A percentile compares a stretch with the other conserved stretches of the same genome.
Conservation (phyloP, 1,140 invertebrate species). For the Wiebesia pumilae region DNA sequence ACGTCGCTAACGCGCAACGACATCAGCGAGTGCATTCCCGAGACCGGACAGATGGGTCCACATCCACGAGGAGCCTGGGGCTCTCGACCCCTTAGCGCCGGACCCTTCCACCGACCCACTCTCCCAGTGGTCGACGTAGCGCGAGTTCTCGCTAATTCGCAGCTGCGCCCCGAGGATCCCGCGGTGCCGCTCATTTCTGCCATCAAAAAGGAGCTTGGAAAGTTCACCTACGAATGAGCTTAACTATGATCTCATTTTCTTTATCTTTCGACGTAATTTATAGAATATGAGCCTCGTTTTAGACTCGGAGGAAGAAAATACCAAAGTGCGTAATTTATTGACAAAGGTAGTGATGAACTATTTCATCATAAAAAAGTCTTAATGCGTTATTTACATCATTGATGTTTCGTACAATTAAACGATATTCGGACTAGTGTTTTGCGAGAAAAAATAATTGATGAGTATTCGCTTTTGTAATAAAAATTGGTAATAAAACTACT, state of each 20-base stretch:
- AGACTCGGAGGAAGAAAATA: background rate
- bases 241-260: background rate
- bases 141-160: conserved; percentile 73
- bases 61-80: conserved; percentile 75
- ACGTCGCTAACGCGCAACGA: conserved; percentile 65
- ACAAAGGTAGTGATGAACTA: too few relatives aligned
- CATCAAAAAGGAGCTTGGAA: conserved; percentile 79
- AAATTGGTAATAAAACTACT: too few relatives aligned
- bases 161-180: conserved; percentile 76
- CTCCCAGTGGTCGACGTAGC: conserved; percentile 72
- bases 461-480: too few relatives aligned
- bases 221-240: conserved; percentile 63
- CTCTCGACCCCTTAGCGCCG: conserved; percentile 77
- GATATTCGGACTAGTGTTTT: too few relatives aligned
- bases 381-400: too few relatives aligned
- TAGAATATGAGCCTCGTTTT: background rate
- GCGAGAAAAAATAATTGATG: too few relatives aligned
- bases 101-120: conserved; percentile 77
- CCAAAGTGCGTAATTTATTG: background rate
- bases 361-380: too few relatives aligned
- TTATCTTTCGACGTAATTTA: background rate
- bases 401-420: too few relatives aligned
- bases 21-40: conserved; percentile 56
- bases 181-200: conserved; percentile 80
- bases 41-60: conserved; percentile 60